Conservation (phyloP, 2,888 invertebrate species). For the Tipula vernalis region DNA sequence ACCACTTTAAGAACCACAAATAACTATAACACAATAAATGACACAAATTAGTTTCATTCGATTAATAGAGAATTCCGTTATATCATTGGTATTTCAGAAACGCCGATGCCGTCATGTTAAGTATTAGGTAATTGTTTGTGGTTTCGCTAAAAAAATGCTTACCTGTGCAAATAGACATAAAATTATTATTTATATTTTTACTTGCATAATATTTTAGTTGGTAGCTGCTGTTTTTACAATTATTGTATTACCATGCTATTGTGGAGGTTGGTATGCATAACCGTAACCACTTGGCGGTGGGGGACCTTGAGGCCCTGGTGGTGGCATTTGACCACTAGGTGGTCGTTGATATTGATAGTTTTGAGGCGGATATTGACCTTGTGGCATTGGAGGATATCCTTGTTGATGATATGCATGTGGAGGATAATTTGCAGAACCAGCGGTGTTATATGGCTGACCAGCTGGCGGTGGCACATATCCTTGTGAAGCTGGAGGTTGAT, state of each 20-base stretch:
- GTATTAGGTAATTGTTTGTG: neutral
- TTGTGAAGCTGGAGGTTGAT: constrained; percentile 30
- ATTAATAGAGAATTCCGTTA: no score
- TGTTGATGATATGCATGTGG: constrained; percentile 43
- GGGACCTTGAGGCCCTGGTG: constrained; percentile 55
- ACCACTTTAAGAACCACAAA: neutral
- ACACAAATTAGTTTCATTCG: no score
- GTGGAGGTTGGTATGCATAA: constrained; percentile 64
- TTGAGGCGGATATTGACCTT: constrained; percentile 47
- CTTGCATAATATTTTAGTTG: neutral
- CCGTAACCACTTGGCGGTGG: constrained; percentile 63
- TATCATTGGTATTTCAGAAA: no score
- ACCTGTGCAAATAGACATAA: neutral
- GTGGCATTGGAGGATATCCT: constrained; percentile 46
- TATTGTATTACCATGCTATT: constrained; percentile 21
- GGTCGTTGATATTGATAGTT: constrained; percentile 53
- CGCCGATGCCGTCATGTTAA: no score
- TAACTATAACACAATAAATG: neutral
- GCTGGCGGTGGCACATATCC: constrained; percentile 30
- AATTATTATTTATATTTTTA: neutral
- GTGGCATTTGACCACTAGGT: constrained; percentile 39
- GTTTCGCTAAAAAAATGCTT: neutral
- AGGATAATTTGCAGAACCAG: constrained; percentile 36
- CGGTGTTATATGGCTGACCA: constrained; percentile 29
- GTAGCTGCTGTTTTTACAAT: neutral